Base-by-base conservation (phyloP, 2,888 invertebrate species). In the Drosophila hamatofila region DNA sequence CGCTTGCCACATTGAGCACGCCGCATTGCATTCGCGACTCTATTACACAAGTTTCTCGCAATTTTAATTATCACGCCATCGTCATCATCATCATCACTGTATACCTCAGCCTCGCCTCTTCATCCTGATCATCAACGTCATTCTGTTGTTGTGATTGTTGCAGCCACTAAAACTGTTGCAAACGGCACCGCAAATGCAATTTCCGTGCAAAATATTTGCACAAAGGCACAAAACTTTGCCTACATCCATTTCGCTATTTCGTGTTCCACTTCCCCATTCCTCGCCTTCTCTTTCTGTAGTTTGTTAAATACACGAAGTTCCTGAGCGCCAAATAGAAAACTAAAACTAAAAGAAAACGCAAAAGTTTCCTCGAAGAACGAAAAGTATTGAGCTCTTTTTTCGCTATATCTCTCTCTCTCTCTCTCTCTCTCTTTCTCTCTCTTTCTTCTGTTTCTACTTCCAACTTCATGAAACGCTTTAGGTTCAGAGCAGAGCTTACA, bases 181-280 rank as follows among this genome's bases (percentile, higher is more conserved):
- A 66, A 25, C 54, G 33, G 66, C 66, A 80, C 78, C 75, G 57
- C 84, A 84, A 87, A 75, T 83, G 81, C 88, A 87, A 85, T 79
- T 83, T 88, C 74, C 74, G 72, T 76, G 69, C 73, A 81, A 81
- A 82, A 85, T 74, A 85, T 88, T 83, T 83, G 42, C 71, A 82
- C 72, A 88, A 83, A 85, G 69, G 66, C 56, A 62, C 42, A 57
- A 48, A 83, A 77, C 69, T 77, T 83, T 56, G 42, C 55, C 56
- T 61, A 55, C 41, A 42, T 55, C 41, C 25, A 23, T 14, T 12
- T 41, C 37, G 16, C 16, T 21, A 30, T 49, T 58, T 25, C 35
- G 30, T 57, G 67, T 48, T 63, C 35, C 16, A 51, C 27, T 46
- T 33, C 44, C 25, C 30, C 12, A 5, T 1, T 37, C 0, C 25